Base-by-base conservation (phyloP, 2,888 invertebrate genomes). In the Drosophila algonquin region DNA sequence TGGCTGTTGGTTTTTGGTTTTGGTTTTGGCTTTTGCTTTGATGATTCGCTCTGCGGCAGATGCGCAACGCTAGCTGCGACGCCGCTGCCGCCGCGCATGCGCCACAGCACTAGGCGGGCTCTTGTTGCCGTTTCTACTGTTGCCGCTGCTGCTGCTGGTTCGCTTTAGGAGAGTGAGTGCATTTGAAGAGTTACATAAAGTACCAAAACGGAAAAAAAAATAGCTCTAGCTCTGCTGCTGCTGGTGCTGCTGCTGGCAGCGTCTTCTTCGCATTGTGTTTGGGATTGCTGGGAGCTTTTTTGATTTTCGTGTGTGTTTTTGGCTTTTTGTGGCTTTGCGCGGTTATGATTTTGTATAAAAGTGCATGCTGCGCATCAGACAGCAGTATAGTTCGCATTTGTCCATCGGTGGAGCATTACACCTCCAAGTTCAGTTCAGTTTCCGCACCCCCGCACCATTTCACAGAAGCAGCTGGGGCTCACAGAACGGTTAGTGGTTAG, bases 361-460 rank as follows among this genome's bases (percentile, higher is more conserved):
- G 79, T 89, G 90, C 87, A 88, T 81, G 90, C 74, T 51, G 73
- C 83, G 76, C 79, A 80, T 77, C 81, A 81, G 67, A 63, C 76
- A 77, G 46, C 82, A 87, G 90, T 81, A 85, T 90, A 91, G 91
- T 91, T 90, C 88, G 87, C 85, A 91, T 89, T 90, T 82, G 86
- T 81, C 90, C 81, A 81, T 81, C 90, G 89, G 88, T 75, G 63
- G 75, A 87, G 78, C 87, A 81, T 76, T 76, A 51, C 73, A 78
- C 67, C 82, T 68, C 63, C 61, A 67, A 69, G 40, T 40, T 40
- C 40, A 57, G 73, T 60, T 63, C 56, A 52, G 64, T 47, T 64
- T 50, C 55, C 70, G 70, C 64, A 60, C 54, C 72, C 10, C 61
- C 51, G 64, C 21, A 21, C 61, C 53, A 32, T 21, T 27, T 18